Evolutionary conservation across 2,888 invertebrate genomes (phyloP), one percentile per base, ranked within the genome.

Genomic region (Drosophila longiperda): DNA sequence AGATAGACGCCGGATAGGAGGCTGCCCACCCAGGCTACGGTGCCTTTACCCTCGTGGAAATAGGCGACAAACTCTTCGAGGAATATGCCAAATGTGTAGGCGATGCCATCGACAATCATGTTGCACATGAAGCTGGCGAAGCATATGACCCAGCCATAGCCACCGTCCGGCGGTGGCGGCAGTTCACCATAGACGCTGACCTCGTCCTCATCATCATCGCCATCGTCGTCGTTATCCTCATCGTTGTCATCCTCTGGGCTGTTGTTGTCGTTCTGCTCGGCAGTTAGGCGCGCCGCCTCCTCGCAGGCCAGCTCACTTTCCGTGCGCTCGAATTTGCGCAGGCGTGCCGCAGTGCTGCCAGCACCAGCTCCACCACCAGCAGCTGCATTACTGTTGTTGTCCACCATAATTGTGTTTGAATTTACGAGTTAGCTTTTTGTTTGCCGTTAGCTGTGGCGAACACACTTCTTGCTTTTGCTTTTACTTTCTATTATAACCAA

Each of bases 1-100:
- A 99, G 95, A 94, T 99, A 99, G 93, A 98, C 97, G 82, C 99
- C 99, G 77, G 98, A 98, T 42, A 99, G 95, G 62, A 99, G 95
- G 80, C 98, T 98, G 80, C 99, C 99, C 66, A 98, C 97, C 97
- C 98, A 98, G 57, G 99, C 97, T 42, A 97, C 96, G 79, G 96
- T 97, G 64, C 97, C 97, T 90, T 97, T 97, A 63, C 97, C 97
- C 91, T 97, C 97, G 32, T 96, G 96, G 92, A 98, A 99, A 92
- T 96, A 96, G 3, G 93, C 94, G 73, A 97, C 97, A 89, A 98
- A 96, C 90, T 97, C 96, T 34, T 95, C 95, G 54, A 98, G 95
- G 94, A 98, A 98, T 91, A 99, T 97, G 62, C 99, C 99, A 93
- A 99, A 99, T 9, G 99, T 98, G 93, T 99, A 99, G n/a, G 98